Percentiles rank a stretch among this genome's conserved stretches.
Conservation (phyloP, 2,888 invertebrate genomes). For the Netelia virgata region DNA sequence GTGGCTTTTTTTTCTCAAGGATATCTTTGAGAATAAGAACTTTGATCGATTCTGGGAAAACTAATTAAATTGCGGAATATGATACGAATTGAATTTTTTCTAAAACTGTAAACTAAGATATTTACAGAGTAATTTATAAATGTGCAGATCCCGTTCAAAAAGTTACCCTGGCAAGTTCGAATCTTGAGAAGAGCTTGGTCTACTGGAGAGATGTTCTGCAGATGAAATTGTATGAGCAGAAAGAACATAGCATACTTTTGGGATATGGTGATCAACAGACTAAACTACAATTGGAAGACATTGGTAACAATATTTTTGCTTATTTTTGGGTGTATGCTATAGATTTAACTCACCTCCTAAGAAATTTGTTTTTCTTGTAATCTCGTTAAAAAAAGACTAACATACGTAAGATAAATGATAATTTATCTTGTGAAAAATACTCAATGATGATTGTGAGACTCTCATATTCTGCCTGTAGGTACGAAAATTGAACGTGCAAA, state of each 20-base stretch:
- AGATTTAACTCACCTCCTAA: too few species aligned
- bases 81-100: too few species aligned
- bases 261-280: constrained; percentile 91
- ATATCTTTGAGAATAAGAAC: background rate
- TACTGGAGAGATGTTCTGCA: constrained; percentile 94
- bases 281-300: constrained; percentile 91
- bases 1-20: constrained; percentile 83
- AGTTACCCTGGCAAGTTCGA: constrained; percentile 92
- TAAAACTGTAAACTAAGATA: background rate
- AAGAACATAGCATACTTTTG: constrained; percentile 88
- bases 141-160: constrained; percentile 91
- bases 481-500: constrained; percentile 92
- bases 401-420: too few species aligned
- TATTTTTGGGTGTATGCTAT: background rate
- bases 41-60: background rate
- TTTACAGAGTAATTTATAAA: constrained; percentile 23
- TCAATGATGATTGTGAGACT: background rate
- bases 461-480: constrained; percentile 83
- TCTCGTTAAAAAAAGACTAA: too few species aligned
- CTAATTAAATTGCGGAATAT: too few species aligned
- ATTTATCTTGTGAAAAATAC: too few species aligned
- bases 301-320: constrained; percentile 85
- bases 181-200: constrained; percentile 90
- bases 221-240: constrained; percentile 90
- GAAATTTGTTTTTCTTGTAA: too few species aligned